Percentiles rank a stretch among this genome's conserved stretches.
Evolutionary conservation across 2,888 invertebrate species (phyloP).

Genomic region (Drosophila birchii): DNA sequence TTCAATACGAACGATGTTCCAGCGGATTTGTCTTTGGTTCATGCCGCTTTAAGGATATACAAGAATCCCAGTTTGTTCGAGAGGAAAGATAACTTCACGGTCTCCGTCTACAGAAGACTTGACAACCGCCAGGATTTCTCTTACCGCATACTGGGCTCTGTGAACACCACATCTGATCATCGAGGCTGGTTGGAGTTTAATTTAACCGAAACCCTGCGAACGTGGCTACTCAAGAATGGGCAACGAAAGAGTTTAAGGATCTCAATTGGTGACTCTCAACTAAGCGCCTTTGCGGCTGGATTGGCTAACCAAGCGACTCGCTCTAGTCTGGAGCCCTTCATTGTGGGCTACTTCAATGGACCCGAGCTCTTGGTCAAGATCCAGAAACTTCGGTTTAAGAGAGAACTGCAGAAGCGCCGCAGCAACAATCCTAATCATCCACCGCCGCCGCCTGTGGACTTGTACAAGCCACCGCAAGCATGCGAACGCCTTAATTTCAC

Average conservation of each 20-base stretch:
- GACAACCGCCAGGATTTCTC: slow-evolving; percentile 76
- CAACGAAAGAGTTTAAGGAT: slow-evolving; percentile 70
- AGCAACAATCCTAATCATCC: slow-evolving; percentile 15
- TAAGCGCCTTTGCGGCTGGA: slow-evolving; percentile 90
- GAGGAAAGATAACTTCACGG: slow-evolving; percentile 57
- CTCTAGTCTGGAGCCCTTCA: slow-evolving; percentile 92
- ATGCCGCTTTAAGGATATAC: slow-evolving; percentile 93
- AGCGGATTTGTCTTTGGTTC: slow-evolving; percentile 90
- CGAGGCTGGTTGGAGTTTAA: slow-evolving; percentile 95
- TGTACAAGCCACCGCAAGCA: slow-evolving; percentile 86
- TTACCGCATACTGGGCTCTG: slow-evolving; percentile 89
- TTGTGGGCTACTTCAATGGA: slow-evolving; percentile 94
- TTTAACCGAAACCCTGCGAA: slow-evolving; percentile 89
- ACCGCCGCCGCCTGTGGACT: slow-evolving; percentile 42
- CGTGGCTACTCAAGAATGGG: slow-evolving; percentile 88
- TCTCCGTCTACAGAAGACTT: slow-evolving; percentile 73
- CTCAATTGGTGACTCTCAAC: slow-evolving; percentile 84
- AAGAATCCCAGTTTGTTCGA: slow-evolving; percentile 84
- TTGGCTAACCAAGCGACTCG: slow-evolving; percentile 85
- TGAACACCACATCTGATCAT: slow-evolving; percentile 89
- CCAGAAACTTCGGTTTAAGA: slow-evolving; percentile 80
- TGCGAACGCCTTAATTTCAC: slow-evolving; percentile 95
- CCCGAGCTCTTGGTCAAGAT: slow-evolving; percentile 87
- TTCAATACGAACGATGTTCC: slow-evolving; percentile 96
- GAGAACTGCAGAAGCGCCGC: slow-evolving; percentile 85